A percentile compares a stretch with the other conserved stretches of the same genome.
These are phyloP conservation scores for Vanessa atalanta DNA, from an alignment of 1,140 invertebrate species.

Conservation along the genomic window DNA sequence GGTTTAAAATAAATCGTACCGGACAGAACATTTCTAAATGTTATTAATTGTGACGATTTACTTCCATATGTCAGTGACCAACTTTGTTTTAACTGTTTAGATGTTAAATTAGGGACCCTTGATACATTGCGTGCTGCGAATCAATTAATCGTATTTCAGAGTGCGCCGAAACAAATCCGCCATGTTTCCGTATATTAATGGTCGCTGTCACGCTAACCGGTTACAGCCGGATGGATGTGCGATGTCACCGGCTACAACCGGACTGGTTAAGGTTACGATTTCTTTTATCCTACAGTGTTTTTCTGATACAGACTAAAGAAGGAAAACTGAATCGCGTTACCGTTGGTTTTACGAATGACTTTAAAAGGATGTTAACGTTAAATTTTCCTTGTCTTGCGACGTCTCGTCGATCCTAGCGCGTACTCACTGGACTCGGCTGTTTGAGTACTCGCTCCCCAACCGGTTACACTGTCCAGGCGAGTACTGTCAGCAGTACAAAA, in stretches of 20 bases:
- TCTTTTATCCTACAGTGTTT: not conserved
- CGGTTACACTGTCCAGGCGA: too few relatives aligned
- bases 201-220: constrained; percentile 60
- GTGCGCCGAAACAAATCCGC: constrained; percentile 67
- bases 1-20: not conserved
- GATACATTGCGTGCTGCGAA: constrained; percentile 58
- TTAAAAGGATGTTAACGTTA: too few relatives aligned
- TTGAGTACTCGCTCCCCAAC: too few relatives aligned
- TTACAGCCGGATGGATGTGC: constrained; percentile 53
- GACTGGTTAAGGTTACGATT: constrained; percentile 19
- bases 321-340: not conserved
- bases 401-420: too few relatives aligned
- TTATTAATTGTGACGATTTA: constrained; percentile 22
- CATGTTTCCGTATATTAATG: constrained; percentile 62
- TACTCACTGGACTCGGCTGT: too few relatives aligned
- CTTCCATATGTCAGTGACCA: constrained; percentile 28
- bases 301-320: not conserved
- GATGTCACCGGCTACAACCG: constrained; percentile 48
- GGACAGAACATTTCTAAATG: constrained; percentile 3
- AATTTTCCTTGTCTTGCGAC: too few relatives aligned
- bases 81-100: constrained; percentile 31
- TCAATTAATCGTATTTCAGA: constrained; percentile 69
- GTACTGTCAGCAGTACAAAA: too few relatives aligned
- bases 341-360: not conserved
- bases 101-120: constrained; percentile 50